phyloP scores from a whole-genome alignment of 2,113 vertebrate genomes.

The Rhinichthys klamathensis region DNA sequence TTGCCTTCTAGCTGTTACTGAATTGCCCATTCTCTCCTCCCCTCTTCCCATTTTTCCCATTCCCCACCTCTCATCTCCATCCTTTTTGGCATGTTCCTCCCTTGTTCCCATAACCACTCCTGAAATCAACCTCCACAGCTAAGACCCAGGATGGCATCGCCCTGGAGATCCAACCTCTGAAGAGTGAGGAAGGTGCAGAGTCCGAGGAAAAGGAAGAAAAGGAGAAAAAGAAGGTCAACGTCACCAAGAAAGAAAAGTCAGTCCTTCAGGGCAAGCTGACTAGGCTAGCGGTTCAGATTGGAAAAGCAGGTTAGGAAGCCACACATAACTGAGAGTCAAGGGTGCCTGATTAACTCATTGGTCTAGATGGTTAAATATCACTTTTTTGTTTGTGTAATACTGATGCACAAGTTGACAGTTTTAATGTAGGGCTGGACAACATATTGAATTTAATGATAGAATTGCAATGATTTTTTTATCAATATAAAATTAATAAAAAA shows the following conservation, averaged over 20 bases:
- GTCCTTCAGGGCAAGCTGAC: conserved; percentile 98
- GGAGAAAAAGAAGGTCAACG: conserved; percentile 85
- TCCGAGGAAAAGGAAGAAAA: conserved; percentile 92
- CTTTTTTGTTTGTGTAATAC: too few species aligned
- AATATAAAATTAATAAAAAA: too few species aligned
- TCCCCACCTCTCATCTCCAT: conserved; percentile 17
- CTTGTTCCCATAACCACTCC: conserved; percentile 63
- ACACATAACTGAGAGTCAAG: too few species aligned
- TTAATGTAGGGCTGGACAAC: too few species aligned
- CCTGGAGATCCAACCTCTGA: conserved; percentile 95
- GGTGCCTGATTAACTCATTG: background rate
- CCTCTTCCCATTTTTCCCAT: conserved; percentile 40
- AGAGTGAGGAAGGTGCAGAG: conserved; percentile 90
- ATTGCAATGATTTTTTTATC: too few species aligned
- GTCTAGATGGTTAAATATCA: background rate
- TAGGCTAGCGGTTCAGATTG: conserved; percentile 90
- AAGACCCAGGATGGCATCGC: conserved; percentile 96
- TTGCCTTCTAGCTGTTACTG: conserved; percentile 40
- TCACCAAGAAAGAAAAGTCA: conserved; percentile 96
- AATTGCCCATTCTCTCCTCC: conserved; percentile 49
- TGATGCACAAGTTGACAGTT: too few species aligned
- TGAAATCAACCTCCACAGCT: conserved; percentile 76
- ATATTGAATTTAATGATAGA: too few species aligned
- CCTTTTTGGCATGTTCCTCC: conserved; percentile 47
- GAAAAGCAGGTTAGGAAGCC: conserved; percentile 83